These are phyloP conservation scores for Porites lutea DNA, from an alignment of 64 coral and sea anemone species.

Conservation along the genomic window DNA sequence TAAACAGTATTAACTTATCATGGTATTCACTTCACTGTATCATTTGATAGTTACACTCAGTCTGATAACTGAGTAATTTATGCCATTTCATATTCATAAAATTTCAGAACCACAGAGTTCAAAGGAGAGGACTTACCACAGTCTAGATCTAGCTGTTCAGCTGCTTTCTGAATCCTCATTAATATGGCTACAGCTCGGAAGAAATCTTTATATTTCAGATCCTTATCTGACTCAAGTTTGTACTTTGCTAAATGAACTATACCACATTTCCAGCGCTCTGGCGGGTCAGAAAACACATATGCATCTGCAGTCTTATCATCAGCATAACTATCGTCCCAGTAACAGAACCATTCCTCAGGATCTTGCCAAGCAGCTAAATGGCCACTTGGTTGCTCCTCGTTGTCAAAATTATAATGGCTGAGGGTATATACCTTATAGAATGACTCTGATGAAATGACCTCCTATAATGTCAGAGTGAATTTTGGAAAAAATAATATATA, in stretches of 20 bases:
- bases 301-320: background rate
- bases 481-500: no score
- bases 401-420: background rate
- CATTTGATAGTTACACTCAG: no score
- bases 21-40: no score
- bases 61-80: no score
- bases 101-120: background rate
- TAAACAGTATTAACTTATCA: no score
- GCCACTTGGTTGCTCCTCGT: constrained; percentile 52
- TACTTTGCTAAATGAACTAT: constrained; percentile 46
- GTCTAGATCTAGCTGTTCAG: constrained; percentile 2
- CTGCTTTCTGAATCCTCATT: constrained; percentile 24
- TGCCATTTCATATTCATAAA: no score
- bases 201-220: constrained; percentile 50
- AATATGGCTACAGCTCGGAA: constrained; percentile 28
- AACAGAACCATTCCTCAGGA: constrained; percentile 17
- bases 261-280: constrained; percentile 52
- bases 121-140: constrained; percentile 32
- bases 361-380: constrained; percentile 16
- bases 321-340: constrained; percentile 36
- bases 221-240: background rate
- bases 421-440: constrained; percentile 44
- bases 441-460: constrained; percentile 8
- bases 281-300: constrained; percentile 44
- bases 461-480: background rate